Evolutionary conservation across 2,113 vertebrate genomes (phyloP).

Genomic region (Perccottus glenii): DNA sequence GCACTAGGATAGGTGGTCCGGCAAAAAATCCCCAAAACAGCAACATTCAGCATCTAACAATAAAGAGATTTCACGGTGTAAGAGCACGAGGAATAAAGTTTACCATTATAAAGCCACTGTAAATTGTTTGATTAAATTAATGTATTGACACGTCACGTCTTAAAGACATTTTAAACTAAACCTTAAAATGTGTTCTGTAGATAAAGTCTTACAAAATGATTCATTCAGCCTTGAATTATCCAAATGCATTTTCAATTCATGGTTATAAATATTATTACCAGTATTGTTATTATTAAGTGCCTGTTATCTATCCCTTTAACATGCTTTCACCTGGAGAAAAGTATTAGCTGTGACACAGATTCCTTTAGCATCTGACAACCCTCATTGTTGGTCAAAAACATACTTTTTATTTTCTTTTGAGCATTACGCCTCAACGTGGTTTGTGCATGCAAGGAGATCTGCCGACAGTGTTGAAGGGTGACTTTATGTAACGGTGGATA

Average conservation of each 20-base stretch:
- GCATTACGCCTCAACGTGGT: conserved; percentile 18
- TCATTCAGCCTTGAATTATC: conserved; percentile 45
- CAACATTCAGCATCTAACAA: background rate
- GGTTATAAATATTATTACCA: conserved; percentile 59
- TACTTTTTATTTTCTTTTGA: conserved; percentile 40
- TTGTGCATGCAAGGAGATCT: conserved; percentile 63
- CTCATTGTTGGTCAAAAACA: conserved; percentile 36
- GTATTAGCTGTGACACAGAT: conserved; percentile 44
- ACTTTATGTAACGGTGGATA: conserved; percentile 39
- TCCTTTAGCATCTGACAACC: conserved; percentile 37
- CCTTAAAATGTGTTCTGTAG: too few relatives aligned
- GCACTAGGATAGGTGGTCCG: conserved; percentile 10
- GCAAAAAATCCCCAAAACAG: too few relatives aligned
- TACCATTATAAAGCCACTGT: too few relatives aligned
- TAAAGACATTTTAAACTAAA: too few relatives aligned
- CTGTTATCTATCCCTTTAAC: conserved; percentile 85
- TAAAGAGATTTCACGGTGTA: too few relatives aligned
- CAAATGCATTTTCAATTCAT: conserved; percentile 55
- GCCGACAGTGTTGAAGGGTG: conserved; percentile 21
- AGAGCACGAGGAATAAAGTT: too few relatives aligned
- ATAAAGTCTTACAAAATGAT: background rate
- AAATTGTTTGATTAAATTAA: too few relatives aligned
- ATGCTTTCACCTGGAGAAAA: conserved; percentile 60
- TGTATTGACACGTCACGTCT: too few relatives aligned
- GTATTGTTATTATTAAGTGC: conserved; percentile 82